Base-by-base conservation (phyloP, 2,113 vertebrate genomes). In the Onychostruthus taczanowskii region DNA sequence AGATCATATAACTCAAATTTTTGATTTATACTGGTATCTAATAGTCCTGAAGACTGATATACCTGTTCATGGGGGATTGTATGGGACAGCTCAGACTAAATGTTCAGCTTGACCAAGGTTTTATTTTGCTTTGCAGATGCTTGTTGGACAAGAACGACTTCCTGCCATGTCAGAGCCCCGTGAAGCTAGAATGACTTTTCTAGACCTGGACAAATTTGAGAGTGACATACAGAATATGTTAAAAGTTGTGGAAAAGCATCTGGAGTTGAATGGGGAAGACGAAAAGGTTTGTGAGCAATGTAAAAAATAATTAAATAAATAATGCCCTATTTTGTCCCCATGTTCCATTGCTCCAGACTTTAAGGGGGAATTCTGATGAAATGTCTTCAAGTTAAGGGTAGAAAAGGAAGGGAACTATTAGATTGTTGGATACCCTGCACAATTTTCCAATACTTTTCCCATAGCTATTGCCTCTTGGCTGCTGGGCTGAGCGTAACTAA, bases 251-350 rank as follows among this genome's bases (percentile, higher is more conserved):
- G 99, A 99, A 77, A 98, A 97, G 75, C 98, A 96, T 72, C 92
- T 97, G 86, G 98, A 99, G 23, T 87, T 96, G 50, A 90, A 95
- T 70, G 97, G 97, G 49, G 98, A 98, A 78, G 98, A 99, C 74
- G 98, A 99, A 94, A 98, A 98, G 98, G 99, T 99, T 78, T 61
- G 98, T 96, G 77, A 72, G 30, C 41, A 50, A 26, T 52, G 35
- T 9, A 72, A 79, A 7, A 81, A 78, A 50, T 66, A 70, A 62
- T 22, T 28, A 28, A n/a, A 10, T 69, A 21, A 52, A 12, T 73
- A 13, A 14, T 13, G 59, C 64, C 35, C 13, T 50, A 0, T 79
- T 76, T 84, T 84, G 39, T 87, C 5, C 16, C 21, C 0, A 0
- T 69, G 13, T 62, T 85, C 28, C 18, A 17, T 75, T 94, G 19